Base-by-base conservation (phyloP, 2,113 vertebrate genomes). In the Myotis davidii region DNA sequence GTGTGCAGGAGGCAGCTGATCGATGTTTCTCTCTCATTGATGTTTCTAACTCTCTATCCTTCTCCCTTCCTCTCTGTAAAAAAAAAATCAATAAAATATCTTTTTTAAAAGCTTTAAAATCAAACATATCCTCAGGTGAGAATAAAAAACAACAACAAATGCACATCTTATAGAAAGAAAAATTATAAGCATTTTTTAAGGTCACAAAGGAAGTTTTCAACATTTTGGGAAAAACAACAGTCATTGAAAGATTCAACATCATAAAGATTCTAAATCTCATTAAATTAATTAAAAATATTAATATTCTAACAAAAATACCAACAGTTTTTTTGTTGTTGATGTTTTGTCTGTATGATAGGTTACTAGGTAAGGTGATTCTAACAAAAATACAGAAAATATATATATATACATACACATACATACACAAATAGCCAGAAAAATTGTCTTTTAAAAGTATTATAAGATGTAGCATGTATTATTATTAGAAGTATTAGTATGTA, bases 241-340 rank as follows among this genome's bases (percentile, higher is more conserved):
- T 85, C 64, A 52, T 61, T 59, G 64, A 82, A 64, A 82, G 11
- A 42, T n/a, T 70, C 18, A 59, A 61, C n/a, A 70, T 48, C 25
- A 70, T 77, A 59, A 89, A 94, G 3, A 65, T 48, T 37, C 39
- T 76, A 59, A 89, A 65, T 76, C 37, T 54, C 21, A 54, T 18
- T 32, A 84, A 54, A 20, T 85, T 85, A 85, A 77, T 70, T 21
- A 59, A 59, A 77, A 84, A 73, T 73, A 88, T 82, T 74, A 94
- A 42, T 83, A 45, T 83, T 34, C 59, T 50, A 59, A 39, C 48
- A 69, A 77, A 77, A 70, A 56, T 83, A 39, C 34, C 77, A 73
- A 59, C 29, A 42, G n/a, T 52, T 65, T 82, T 59, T 34, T 52
- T 52, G 9, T 69, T 74, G 42, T 3, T 72, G 59, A 78, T 78